Evolutionary conservation across 2,888 invertebrate genomes (phyloP), one percentile per base, ranked within the genome.

Genomic region (Pterostichus madidus): DNA sequence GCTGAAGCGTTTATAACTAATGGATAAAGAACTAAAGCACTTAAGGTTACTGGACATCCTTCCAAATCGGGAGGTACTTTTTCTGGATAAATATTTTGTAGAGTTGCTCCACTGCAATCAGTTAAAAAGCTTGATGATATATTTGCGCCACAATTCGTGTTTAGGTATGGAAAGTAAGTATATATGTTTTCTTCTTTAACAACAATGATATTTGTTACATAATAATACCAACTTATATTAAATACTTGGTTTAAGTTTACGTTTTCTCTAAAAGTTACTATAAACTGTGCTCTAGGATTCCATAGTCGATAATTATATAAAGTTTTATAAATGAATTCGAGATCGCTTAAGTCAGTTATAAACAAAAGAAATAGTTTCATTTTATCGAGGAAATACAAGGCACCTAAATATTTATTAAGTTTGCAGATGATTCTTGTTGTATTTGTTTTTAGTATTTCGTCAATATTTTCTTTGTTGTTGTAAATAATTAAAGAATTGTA

Each of bases 251-350:
- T 10, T 7, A 73, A 17, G 39, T 46, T 49, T 73, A 31, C 31
- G 8, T 11, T 11, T 46, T 73, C 73, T 73, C 44, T 4, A 5
- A 73, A 46, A 8, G 15, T 8, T 11, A 73, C 6, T 0, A 73
- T 73, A 73, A 44, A 73, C 44, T 73, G 44, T n/a, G 73, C 73
- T 46, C 73, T 44, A 0, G 73, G 39, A 31, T 73, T 73, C 73
- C 73, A 73, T 73, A 73, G 24, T 11, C n/a, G 17, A 46, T 8
- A 73, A 24, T 46, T 73, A 8, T 44, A 73, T 24, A 73, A 17
- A 10, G 15, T 17, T 44, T 46, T 17, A 15, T 49, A 73, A 39
- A 46, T 31, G 10, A 11, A 24, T 10, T 44, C 39, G 6, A 73
- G 24, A 24, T 73, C 73, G 11, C 46, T n/a, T 5, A 73, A 8